phyloP scores from a whole-genome alignment of 2,888 invertebrate species.

The Hedya salicella region DNA sequence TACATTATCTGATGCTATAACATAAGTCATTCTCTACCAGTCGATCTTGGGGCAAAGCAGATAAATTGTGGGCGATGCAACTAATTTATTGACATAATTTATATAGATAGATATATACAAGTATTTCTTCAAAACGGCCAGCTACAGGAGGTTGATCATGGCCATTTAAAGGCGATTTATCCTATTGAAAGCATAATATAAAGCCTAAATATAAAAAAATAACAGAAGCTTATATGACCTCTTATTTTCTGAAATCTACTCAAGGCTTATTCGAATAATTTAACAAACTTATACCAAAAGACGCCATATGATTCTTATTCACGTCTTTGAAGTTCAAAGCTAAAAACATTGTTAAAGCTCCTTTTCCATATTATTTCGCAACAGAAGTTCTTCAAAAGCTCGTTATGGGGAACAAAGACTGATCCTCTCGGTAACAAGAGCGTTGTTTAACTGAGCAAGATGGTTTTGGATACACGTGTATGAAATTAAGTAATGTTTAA shows the following conservation, averaged over 20 bases:
- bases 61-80: too few species aligned
- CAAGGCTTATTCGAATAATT: background rate
- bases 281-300: background rate
- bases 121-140: too few species aligned
- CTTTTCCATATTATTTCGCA: constrained; percentile 49
- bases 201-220: too few species aligned
- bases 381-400: constrained; percentile 50
- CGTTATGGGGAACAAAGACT: constrained; percentile 52
- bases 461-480: constrained; percentile 1
- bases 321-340: constrained; percentile 38
- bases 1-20: too few species aligned
- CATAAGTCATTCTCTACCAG: too few species aligned
- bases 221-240: too few species aligned
- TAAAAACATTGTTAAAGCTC: constrained; percentile 53
- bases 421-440: constrained; percentile 44
- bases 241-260: background rate
- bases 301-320: background rate
- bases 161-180: too few species aligned
- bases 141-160: too few species aligned
- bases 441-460: constrained; percentile 8
- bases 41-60: too few species aligned
- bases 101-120: too few species aligned
- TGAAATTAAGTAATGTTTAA: background rate
- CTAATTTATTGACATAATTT: too few species aligned
- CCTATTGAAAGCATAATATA: background rate